Conservation (phyloP, 2,797 vertebrate genomes). For the Mus spretus region DNA sequence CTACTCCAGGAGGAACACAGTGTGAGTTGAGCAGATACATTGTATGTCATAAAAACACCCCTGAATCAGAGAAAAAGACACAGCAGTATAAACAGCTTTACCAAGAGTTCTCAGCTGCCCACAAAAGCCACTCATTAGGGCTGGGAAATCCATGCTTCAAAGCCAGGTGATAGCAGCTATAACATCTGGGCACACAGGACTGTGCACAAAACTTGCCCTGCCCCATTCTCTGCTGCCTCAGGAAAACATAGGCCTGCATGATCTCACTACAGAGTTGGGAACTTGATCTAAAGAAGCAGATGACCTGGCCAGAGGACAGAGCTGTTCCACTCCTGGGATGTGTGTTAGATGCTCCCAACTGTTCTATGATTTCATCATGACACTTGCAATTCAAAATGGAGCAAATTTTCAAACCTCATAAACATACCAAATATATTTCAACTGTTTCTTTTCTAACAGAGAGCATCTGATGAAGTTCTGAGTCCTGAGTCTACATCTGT, state of each 20-base stretch:
- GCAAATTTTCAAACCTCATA: background rate
- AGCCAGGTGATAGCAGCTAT: fast-evolving
- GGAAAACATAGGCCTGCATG: background rate
- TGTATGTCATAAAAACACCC: fast-evolving
- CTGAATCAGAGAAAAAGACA: fast-evolving
- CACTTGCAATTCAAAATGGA: background rate
- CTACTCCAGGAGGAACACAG: background rate
- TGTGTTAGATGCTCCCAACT: fast-evolving
- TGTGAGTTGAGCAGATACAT: fast-evolving
- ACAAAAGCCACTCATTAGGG: fast-evolving
- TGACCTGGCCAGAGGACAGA: background rate
- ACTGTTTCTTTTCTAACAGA: background rate
- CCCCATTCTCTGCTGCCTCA: background rate
- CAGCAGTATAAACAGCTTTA: background rate
- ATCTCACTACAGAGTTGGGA: background rate
- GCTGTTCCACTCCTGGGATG: background rate
- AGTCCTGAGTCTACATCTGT: background rate
- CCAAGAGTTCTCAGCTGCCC: background rate
- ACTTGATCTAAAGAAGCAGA: background rate
- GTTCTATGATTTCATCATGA: background rate
- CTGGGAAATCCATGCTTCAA: background rate
- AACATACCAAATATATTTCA: fast-evolving
- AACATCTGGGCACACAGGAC: too few species aligned
- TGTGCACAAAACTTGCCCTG: background rate
- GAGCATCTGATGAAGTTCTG: background rate